Conservation (phyloP, 1,140 invertebrate species). For the Drosophila parvula region DNA sequence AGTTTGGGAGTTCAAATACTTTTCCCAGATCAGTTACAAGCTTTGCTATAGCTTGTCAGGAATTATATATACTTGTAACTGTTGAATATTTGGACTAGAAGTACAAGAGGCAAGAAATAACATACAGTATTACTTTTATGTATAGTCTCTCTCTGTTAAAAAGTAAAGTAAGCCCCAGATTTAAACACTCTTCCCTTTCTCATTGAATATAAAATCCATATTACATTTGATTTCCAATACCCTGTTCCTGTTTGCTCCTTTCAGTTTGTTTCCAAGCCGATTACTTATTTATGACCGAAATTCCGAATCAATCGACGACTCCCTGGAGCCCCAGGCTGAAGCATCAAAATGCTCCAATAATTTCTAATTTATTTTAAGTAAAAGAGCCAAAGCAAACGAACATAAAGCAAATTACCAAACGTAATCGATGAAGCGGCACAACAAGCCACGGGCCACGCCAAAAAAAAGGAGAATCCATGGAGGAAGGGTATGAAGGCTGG, state of each 20-base stretch:
- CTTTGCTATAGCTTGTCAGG: not conserved
- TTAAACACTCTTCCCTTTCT: too few relatives aligned
- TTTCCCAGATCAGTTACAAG: slow-evolving; percentile 2
- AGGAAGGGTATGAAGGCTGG: slow-evolving; percentile 13
- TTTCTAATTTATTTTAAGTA: slow-evolving; percentile 79
- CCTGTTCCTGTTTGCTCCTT: slow-evolving; percentile 13
- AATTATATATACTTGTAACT: not conserved
- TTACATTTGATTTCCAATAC: slow-evolving; percentile 14
- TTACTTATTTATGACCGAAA: slow-evolving; percentile 66
- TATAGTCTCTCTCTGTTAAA: not conserved
- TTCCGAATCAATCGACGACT: slow-evolving; percentile 65
- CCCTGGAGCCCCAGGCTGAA: slow-evolving; percentile 4
- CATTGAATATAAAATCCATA: not conserved
- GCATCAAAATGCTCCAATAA: slow-evolving; percentile 71
- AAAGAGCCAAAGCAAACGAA: slow-evolving; percentile 66
- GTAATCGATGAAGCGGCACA: slow-evolving; percentile 68
- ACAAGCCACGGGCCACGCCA: slow-evolving; percentile 38
- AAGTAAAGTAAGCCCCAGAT: not conserved
- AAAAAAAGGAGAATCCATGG: not conserved
- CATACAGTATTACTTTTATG: too few relatives aligned
- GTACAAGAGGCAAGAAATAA: too few relatives aligned
- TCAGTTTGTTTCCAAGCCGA: slow-evolving; percentile 28
- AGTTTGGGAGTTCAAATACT: not conserved
- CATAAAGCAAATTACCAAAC: slow-evolving; percentile 73
- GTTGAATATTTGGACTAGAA: not conserved